A percentile compares a stretch with the other conserved stretches of the same genome.
These are phyloP conservation scores for Slavum lentiscoides DNA, from an alignment of 2,888 invertebrate genomes.

Conservation along the genomic window DNA sequence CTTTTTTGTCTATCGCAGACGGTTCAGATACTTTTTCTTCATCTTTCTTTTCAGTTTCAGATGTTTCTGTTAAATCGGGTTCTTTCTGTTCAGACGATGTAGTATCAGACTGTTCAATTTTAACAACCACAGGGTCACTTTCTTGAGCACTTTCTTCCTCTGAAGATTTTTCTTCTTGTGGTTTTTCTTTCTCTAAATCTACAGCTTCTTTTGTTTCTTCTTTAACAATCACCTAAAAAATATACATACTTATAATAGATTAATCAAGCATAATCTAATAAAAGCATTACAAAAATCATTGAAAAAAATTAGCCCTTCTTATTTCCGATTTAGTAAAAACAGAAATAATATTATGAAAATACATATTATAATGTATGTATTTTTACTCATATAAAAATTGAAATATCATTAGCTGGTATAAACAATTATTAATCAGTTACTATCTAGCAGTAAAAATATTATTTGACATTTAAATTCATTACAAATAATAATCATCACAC, in stretches of 20 bases:
- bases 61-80: background rate
- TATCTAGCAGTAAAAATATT: constrained; percentile 14
- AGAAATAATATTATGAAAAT: background rate
- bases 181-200: constrained; percentile 54
- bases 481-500: constrained; percentile 5
- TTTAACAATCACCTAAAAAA: constrained; percentile 56
- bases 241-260: background rate
- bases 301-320: background rate
- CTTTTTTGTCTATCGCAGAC: constrained; percentile 46
- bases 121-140: background rate
- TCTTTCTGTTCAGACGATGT: constrained; percentile 28
- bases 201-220: constrained; percentile 56
- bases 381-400: background rate
- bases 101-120: constrained; percentile 6
- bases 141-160: constrained; percentile 54
- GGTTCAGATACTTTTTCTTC: constrained; percentile 53
- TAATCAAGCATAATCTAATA: constrained; percentile 1
- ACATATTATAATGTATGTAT: background rate
- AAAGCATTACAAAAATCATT: background rate
- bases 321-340: background rate
- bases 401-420: background rate
- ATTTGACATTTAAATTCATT: constrained; percentile 3
- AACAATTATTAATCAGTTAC: background rate
- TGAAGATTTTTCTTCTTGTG: constrained; percentile 55
- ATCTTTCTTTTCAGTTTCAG: constrained; percentile 38